These are phyloP conservation scores for Brachypterus glaber DNA, from an alignment of 2,888 invertebrate genomes.

Conservation along the genomic window DNA sequence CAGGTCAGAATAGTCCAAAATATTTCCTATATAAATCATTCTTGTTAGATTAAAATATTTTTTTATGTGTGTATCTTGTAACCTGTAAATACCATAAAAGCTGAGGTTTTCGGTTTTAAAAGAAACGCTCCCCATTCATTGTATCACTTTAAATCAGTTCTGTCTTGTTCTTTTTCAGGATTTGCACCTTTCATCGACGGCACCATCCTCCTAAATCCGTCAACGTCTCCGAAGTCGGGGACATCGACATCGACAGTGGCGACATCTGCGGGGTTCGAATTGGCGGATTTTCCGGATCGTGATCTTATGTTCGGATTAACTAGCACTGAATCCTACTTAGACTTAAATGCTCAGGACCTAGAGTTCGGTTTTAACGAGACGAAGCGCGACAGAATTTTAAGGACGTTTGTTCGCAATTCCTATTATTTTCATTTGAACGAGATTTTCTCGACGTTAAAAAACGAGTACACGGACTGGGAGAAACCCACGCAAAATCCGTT, in stretches of 20 bases:
- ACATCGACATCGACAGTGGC: constrained; percentile 51
- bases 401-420: constrained; percentile 89
- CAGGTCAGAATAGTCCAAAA: no score
- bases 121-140: no score
- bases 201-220: constrained; percentile 64
- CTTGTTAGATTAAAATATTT: no score
- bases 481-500: constrained; percentile 76
- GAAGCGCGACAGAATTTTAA: constrained; percentile 71
- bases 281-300: constrained; percentile 71
- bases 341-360: constrained; percentile 73
- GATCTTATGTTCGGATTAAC: constrained; percentile 81
- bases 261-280: constrained; percentile 66
- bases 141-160: no score
- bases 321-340: constrained; percentile 71
- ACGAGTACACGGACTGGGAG: constrained; percentile 97
- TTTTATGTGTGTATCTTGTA: no score
- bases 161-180: no score
- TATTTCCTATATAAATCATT: no score
- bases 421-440: constrained; percentile 93
- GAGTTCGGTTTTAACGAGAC: constrained; percentile 89
- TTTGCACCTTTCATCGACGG: constrained; percentile 95
- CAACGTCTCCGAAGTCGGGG: constrained; percentile 29
- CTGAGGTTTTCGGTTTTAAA: no score
- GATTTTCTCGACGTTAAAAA: constrained; percentile 83
- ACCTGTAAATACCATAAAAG: no score